These are phyloP conservation scores for Camptogramma bilineatum DNA, from an alignment of 2,888 invertebrate genomes.

Conservation along the genomic window DNA sequence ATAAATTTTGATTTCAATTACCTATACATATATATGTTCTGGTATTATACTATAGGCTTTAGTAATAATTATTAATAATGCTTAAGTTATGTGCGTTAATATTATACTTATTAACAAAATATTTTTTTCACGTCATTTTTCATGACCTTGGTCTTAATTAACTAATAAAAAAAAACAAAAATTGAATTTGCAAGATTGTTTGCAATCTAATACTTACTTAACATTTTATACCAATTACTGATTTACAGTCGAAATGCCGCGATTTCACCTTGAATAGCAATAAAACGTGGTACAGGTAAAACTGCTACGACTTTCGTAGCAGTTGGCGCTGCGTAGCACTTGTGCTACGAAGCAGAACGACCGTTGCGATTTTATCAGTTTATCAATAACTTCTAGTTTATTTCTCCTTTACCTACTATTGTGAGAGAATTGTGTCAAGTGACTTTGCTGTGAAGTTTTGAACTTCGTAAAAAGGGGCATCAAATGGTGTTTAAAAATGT, in stretches of 20 bases:
- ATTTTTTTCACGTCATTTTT: too few species aligned
- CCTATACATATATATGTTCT: too few species aligned
- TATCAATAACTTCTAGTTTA: background rate
- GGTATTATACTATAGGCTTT: too few species aligned
- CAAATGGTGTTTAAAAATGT: slow-evolving; percentile 8
- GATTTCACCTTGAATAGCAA: slow-evolving; percentile 5
- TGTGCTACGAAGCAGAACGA: slow-evolving; percentile 62
- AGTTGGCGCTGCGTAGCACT: slow-evolving; percentile 58
- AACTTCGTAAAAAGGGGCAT: background rate
- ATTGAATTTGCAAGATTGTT: background rate
- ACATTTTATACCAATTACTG: background rate
- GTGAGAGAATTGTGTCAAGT: background rate
- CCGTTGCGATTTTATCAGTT: slow-evolving; percentile 18
- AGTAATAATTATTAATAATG: too few species aligned
- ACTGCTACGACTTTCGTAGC: slow-evolving; percentile 74
- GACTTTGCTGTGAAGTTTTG: background rate
- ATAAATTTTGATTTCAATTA: too few species aligned
- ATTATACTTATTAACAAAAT: too few species aligned
- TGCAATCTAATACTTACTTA: background rate
- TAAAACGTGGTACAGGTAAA: slow-evolving; percentile 19
- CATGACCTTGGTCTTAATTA: background rate
- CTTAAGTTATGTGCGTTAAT: too few species aligned
- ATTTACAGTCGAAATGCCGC: background rate
- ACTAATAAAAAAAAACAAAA: background rate
- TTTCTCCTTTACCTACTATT: background rate